phyloP scores from a whole-genome alignment of 2,113 vertebrate species.

The Gobio gobio region DNA sequence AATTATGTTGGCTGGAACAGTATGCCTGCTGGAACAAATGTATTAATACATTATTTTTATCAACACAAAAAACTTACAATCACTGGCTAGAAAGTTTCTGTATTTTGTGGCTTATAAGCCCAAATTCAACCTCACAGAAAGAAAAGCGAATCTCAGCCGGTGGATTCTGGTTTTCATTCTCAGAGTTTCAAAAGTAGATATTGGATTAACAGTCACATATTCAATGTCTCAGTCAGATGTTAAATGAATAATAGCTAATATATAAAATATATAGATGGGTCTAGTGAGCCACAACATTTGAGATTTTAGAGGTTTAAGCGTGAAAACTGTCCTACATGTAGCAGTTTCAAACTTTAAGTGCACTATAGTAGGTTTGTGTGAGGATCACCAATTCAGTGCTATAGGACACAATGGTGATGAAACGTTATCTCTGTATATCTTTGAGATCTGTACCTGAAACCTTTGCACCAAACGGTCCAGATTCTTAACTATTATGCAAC shows the following conservation, averaged over 20 bases:
- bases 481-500: constrained; percentile 27
- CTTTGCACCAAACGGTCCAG: not conserved
- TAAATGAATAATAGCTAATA: not conserved
- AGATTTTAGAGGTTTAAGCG: too few relatives aligned
- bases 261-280: not conserved
- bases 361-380: not conserved
- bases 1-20: not conserved
- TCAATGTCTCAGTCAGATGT: not conserved
- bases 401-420: not conserved
- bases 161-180: not conserved
- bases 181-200: not conserved
- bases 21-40: not conserved
- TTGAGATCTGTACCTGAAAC: not conserved
- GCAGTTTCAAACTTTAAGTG: not conserved
- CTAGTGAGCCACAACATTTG: not conserved
- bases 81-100: not conserved
- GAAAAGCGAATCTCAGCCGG: not conserved
- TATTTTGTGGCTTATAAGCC: not conserved
- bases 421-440: not conserved
- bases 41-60: not conserved
- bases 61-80: not conserved
- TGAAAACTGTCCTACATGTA: not conserved
- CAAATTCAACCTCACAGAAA: not conserved
- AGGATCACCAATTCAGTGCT: not conserved
- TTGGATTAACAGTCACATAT: not conserved